These are phyloP conservation scores for Drosophila birchii DNA, from an alignment of 2,888 invertebrate genomes.

Conservation along the genomic window DNA sequence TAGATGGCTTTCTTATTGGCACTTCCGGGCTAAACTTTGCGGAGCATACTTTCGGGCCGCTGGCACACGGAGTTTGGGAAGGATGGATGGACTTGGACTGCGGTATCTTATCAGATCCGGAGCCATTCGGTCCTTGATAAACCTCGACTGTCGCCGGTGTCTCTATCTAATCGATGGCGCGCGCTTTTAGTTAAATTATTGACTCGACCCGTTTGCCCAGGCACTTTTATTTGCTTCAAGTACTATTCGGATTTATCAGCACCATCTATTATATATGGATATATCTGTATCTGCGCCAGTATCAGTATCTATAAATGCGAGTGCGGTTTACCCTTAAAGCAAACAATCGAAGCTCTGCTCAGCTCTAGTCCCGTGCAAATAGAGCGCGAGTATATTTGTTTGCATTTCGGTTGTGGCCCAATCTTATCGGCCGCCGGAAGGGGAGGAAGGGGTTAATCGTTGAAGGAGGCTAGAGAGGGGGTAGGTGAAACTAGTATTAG, in stretches of 20 bases:
- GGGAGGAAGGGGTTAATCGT: conserved; percentile 16
- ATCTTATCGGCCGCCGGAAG: conserved; percentile 49
- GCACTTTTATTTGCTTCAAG: conserved; percentile 62
- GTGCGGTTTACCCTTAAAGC: conserved; percentile 41
- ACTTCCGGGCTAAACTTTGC: conserved; percentile 59
- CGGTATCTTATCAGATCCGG: conserved; percentile 36
- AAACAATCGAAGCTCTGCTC: conserved; percentile 35
- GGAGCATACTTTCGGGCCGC: conserved; percentile 38
- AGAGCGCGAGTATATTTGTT: conserved; percentile 48
- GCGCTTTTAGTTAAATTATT: conserved; percentile 61
- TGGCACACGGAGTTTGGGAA: conserved; percentile 9
- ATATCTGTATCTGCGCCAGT: conserved; percentile 19
- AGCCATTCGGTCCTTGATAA: conserved; percentile 36
- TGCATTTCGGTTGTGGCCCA: conserved; percentile 34
- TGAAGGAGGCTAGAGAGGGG: not conserved
- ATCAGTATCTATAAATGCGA: conserved; percentile 37
- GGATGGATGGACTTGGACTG: conserved; percentile 7
- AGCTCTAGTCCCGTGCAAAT: conserved; percentile 48
- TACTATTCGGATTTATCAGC: conserved; percentile 50
- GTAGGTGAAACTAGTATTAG: not conserved
- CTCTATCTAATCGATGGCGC: conserved; percentile 65
- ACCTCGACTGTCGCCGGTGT: conserved; percentile 26
- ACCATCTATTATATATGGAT: conserved; percentile 24
- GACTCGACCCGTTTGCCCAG: conserved; percentile 52
- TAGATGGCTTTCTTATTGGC: conserved; percentile 63